Evolutionary conservation across 2,888 invertebrate genomes (phyloP).

Genomic region (Lithophane leautieri): DNA sequence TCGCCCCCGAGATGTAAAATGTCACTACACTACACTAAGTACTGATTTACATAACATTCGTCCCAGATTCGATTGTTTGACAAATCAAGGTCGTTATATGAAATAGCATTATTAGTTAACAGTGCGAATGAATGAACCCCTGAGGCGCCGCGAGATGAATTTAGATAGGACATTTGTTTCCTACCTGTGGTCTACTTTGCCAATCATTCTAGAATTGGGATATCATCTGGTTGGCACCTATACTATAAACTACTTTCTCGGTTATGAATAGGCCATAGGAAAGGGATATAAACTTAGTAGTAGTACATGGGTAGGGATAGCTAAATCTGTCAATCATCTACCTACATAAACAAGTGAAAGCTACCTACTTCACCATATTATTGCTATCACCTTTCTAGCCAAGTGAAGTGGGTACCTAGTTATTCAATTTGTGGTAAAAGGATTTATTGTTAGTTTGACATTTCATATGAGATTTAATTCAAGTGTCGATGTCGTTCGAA

Average conservation of each 20-base stretch:
- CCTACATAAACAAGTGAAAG: constrained; percentile 23
- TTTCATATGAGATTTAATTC: constrained; percentile 6
- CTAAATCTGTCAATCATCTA: constrained; percentile 22
- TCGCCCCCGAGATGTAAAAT: constrained; percentile 82
- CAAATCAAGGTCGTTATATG: constrained; percentile 80
- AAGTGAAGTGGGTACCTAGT: constrained; percentile 1
- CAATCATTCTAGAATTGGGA: constrained; percentile 1
- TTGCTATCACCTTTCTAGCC: constrained; percentile 15
- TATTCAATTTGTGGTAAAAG: constrained; percentile 14
- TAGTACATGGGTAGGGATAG: neutral
- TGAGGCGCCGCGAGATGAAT: constrained; percentile 67
- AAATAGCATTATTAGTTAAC: constrained; percentile 63
- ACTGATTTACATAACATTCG: constrained; percentile 84
- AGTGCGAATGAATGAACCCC: constrained; percentile 68
- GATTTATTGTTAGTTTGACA: constrained; percentile 3
- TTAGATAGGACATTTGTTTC: constrained; percentile 56
- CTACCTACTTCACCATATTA: constrained; percentile 8
- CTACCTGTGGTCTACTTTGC: constrained; percentile 9
- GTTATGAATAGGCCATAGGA: neutral
- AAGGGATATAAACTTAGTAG: neutral
- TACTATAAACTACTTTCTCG: neutral
- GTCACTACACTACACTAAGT: constrained; percentile 74
- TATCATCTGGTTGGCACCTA: neutral
- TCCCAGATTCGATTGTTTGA: constrained; percentile 80
- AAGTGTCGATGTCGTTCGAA: neutral